These are phyloP conservation scores for Tipula lateralis DNA, from an alignment of 2,888 invertebrate species.

Conservation along the genomic window DNA sequence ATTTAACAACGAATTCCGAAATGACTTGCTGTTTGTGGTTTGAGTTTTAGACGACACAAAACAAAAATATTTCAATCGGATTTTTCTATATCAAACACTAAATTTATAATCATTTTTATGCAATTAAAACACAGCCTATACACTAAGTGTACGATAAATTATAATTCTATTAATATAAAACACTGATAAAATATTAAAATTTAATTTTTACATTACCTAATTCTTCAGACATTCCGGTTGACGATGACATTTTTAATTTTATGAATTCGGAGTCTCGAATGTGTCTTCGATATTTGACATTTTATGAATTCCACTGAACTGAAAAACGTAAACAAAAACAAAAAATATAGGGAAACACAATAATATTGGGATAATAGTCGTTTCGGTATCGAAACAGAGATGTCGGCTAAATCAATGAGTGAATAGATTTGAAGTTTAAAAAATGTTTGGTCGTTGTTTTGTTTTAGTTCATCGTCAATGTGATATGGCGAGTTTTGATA, in stretches of 20 bases:
- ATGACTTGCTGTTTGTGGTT: constrained; percentile 19
- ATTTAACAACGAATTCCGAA: neutral
- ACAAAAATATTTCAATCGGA: neutral
- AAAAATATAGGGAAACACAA: too few relatives aligned
- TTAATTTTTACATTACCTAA: constrained; percentile 40
- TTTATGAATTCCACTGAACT: neutral
- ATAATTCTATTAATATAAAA: neutral
- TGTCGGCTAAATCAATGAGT: neutral
- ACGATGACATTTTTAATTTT: constrained; percentile 45
- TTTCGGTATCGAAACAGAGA: neutral
- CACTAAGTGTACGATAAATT: neutral
- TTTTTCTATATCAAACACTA: neutral
- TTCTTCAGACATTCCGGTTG: constrained; percentile 42
- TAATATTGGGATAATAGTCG: neutral
- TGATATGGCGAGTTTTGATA: too few relatives aligned
- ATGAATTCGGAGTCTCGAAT: neutral
- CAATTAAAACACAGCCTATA: neutral
- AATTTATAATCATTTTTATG: neutral
- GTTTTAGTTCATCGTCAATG: too few relatives aligned
- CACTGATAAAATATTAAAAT: neutral
- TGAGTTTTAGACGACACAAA: neutral
- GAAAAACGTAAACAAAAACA: constrained; percentile 26
- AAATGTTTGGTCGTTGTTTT: too few relatives aligned
- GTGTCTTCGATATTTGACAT: neutral
- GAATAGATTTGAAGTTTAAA: too few relatives aligned